Percentiles rank a stretch among this genome's conserved stretches.
phyloP scores from a whole-genome alignment of 2,888 invertebrate genomes.

The Celastrina argiolus region DNA sequence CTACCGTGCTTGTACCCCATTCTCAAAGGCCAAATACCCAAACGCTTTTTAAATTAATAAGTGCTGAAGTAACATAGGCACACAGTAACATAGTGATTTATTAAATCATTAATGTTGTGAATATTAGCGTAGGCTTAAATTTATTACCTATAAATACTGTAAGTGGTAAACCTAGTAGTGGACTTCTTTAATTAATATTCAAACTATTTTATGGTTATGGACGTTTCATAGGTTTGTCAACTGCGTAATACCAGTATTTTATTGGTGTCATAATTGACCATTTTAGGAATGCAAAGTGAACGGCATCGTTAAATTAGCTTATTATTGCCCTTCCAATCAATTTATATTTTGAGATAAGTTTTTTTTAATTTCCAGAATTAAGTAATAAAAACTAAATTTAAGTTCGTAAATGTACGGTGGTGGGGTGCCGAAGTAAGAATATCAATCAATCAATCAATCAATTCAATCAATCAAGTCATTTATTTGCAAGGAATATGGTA shows the following conservation, averaged over 20 bases:
- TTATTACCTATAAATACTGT: constrained; percentile 1
- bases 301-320: not conserved
- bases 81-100: too few relatives aligned
- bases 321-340: not conserved
- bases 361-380: not conserved
- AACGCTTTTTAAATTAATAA: too few relatives aligned
- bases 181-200: not conserved
- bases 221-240: constrained; percentile 1
- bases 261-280: constrained; percentile 9
- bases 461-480: too few relatives aligned
- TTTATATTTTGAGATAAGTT: not conserved
- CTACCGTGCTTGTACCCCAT: too few relatives aligned
- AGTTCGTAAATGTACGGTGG: too few relatives aligned
- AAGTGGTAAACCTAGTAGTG: not conserved
- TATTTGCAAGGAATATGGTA: too few relatives aligned
- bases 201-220: constrained; percentile 2
- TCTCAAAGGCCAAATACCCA: too few relatives aligned
- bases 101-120: too few relatives aligned
- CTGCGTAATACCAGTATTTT: constrained; percentile 20
- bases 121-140: not conserved
- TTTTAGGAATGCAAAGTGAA: constrained; percentile 9
- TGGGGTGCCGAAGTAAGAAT: too few relatives aligned
- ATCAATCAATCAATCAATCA: too few relatives aligned
- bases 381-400: not conserved
- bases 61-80: too few relatives aligned